Percentiles rank a stretch among this genome's conserved stretches.
Evolutionary conservation across 2,888 invertebrate species (phyloP).

Genomic region (Leptothorax acervorum): DNA sequence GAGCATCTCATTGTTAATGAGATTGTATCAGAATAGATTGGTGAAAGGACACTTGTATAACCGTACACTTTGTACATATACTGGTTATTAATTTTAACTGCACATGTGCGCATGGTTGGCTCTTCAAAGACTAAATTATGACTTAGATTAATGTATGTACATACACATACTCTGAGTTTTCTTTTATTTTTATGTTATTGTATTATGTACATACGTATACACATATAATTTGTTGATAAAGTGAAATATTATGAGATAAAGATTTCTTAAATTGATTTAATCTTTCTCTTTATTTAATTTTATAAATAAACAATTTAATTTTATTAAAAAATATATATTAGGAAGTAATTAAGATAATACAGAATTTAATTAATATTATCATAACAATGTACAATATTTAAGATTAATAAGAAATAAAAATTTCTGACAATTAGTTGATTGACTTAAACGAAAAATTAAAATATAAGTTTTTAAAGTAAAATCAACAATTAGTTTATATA

Average conservation of each 20-base stretch:
- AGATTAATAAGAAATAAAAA: background rate
- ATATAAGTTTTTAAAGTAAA: background rate
- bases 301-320: background rate
- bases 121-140: background rate
- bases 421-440: background rate
- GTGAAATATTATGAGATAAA: background rate
- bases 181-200: background rate
- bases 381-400: background rate
- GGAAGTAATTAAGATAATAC: background rate
- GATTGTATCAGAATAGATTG: background rate
- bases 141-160: constrained; percentile 8
- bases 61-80: background rate
- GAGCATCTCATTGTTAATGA: background rate
- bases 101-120: background rate
- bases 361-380: constrained; percentile 5
- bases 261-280: background rate
- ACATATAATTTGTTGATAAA: background rate
- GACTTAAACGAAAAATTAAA: background rate
- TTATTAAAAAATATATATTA: background rate
- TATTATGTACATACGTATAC: background rate
- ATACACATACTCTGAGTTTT: background rate
- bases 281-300: background rate
- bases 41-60: constrained; percentile 3
- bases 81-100: constrained; percentile 1
- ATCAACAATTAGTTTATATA: background rate